A percentile compares a stretch with the other conserved stretches of the same genome.
Conservation (phyloP, 2,888 invertebrate species). For the Mellilla xanthometata region DNA sequence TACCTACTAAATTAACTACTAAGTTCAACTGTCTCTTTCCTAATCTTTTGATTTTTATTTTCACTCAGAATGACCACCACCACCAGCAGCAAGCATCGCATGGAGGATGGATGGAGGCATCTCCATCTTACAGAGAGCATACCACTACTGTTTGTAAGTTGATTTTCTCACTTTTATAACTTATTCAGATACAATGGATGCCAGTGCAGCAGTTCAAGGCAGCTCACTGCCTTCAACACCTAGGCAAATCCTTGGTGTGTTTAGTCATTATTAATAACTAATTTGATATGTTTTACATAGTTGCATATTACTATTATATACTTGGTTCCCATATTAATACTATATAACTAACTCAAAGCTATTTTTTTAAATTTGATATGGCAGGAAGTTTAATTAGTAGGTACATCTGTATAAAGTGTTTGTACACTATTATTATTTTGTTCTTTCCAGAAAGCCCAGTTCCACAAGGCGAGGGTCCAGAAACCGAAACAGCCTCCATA, state of each 20-base stretch:
- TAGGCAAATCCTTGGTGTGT: background rate
- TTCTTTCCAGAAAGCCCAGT: slow-evolving; percentile 2
- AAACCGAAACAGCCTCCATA: background rate
- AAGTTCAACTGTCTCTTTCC: no score
- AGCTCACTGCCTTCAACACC: background rate
- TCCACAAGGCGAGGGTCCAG: background rate
- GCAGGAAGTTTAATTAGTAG: background rate
- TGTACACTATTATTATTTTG: background rate
- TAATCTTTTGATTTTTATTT: no score
- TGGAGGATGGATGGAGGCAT: no score
- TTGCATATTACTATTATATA: no score
- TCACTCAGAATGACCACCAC: no score
- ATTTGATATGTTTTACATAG: background rate
- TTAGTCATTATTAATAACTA: no score
- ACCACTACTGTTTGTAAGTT: no score
- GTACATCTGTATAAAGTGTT: background rate
- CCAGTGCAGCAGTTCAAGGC: background rate
- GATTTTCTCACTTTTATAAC: no score
- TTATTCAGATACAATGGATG: background rate
- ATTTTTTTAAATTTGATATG: background rate
- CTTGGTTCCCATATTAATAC: no score
- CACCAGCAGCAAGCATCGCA: no score
- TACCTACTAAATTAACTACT: no score
- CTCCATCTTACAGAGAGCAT: no score
- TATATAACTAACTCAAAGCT: background rate